Conservation (phyloP, 2,113 vertebrate species). For the Neogale vison region DNA sequence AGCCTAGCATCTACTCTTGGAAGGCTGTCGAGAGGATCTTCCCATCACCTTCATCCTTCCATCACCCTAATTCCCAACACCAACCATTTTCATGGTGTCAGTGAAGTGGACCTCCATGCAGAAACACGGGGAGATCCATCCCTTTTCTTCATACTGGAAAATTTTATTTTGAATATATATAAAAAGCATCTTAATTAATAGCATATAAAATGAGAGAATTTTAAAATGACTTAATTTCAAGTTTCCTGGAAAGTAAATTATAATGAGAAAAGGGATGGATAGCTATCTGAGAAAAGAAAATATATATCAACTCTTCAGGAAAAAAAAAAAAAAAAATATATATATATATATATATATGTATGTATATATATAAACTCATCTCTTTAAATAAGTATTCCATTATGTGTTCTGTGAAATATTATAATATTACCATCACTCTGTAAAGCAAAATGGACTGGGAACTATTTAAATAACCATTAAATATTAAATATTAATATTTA, state of each 20-base stretch:
- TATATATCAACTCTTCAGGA: not conserved
- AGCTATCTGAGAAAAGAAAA: not conserved
- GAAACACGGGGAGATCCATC: rapidly evolving
- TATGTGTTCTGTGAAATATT: not conserved
- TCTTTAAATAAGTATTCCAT: not conserved
- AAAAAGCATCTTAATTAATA: not conserved
- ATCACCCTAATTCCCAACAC: not conserved
- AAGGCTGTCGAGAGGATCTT: not conserved
- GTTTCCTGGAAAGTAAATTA: not conserved
- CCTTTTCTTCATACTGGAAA: not conserved
- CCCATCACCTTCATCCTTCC: not conserved
- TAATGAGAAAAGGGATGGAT: not conserved
- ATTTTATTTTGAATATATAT: not conserved
- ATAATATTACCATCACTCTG: not conserved
- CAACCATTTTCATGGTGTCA: not conserved
- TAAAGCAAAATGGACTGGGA: not conserved
- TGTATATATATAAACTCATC: not conserved
- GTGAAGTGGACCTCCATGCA: not conserved
- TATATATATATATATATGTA: not conserved
- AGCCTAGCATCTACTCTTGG: not conserved
- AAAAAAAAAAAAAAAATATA: not conserved
- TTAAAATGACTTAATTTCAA: not conserved
- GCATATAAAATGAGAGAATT: not conserved
- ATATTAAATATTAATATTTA: no score
- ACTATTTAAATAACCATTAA: not conserved